Conservation (phyloP, 2,888 invertebrate genomes). For the Halictus ligatus region DNA sequence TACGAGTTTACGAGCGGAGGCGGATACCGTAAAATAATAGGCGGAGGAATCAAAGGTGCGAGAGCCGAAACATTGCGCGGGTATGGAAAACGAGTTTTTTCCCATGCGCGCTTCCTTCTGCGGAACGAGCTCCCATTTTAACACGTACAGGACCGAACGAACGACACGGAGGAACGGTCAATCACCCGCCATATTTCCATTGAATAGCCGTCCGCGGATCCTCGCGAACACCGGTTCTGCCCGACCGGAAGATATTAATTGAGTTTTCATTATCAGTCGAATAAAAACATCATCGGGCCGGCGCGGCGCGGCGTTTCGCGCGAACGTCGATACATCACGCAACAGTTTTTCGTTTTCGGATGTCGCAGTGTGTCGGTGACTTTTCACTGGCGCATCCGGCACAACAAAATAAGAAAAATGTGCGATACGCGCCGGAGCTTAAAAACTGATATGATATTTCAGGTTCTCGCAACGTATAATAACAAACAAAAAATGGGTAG, state of each 20-base stretch:
- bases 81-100: slow-evolving; percentile 24
- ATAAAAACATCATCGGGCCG: background rate
- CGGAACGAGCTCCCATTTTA: slow-evolving; percentile 21
- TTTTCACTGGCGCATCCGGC: background rate
- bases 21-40: slow-evolving; percentile 19
- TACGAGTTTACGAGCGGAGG: background rate
- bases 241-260: slow-evolving; percentile 34
- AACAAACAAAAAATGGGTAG: background rate
- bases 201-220: slow-evolving; percentile 8
- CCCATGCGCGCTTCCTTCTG: slow-evolving; percentile 23
- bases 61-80: background rate
- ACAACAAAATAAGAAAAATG: background rate
- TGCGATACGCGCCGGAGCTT: background rate
- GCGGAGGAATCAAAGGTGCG: slow-evolving; percentile 15
- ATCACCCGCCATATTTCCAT: slow-evolving; percentile 19
- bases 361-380: slow-evolving; percentile 17
- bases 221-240: slow-evolving; percentile 5
- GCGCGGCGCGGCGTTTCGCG: background rate
- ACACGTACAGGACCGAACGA: background rate
- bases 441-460: background rate
- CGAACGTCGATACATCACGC: slow-evolving; percentile 14
- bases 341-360: slow-evolving; percentile 15
- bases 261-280: slow-evolving; percentile 7
- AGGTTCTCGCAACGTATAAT: background rate
- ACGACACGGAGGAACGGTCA: slow-evolving; percentile 14